Conservation (phyloP, 1,140 invertebrate species). For the Nomia melanderi region DNA sequence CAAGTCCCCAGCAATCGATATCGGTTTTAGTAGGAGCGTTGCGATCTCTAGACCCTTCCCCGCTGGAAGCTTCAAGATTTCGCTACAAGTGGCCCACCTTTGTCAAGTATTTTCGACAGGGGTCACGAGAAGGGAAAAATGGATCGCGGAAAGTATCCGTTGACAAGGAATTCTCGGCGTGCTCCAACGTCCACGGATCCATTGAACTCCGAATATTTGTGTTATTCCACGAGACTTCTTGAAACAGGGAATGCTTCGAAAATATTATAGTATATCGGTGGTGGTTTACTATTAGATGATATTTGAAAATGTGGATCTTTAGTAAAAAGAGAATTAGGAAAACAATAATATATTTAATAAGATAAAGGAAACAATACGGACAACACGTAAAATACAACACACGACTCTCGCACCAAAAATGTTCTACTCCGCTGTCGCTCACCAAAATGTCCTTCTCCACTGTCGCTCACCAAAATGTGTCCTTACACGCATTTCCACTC, state of each 20-base stretch:
- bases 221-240: neutral
- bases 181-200: neutral
- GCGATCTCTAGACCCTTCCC: slow-evolving; percentile 14
- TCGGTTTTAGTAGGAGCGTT: slow-evolving; percentile 26
- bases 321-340: no score
- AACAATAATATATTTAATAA: no score
- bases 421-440: no score
- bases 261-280: no score
- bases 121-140: slow-evolving; percentile 7
- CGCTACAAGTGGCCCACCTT: slow-evolving; percentile 38
- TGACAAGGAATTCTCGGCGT: slow-evolving; percentile 4
- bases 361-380: no score
- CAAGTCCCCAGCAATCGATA: slow-evolving; percentile 37
- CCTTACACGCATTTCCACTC: no score
- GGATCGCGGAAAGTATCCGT: slow-evolving; percentile 4
- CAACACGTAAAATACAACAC: no score
- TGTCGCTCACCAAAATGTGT: no score
- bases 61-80: slow-evolving; percentile 21
- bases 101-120: slow-evolving; percentile 30
- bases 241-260: neutral
- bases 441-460: no score
- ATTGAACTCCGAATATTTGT: neutral
- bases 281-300: no score
- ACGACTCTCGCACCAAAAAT: no score
- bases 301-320: no score